These are phyloP conservation scores for Dolichopus griseipennis DNA, from an alignment of 2,888 invertebrate genomes.

Conservation along the genomic window DNA sequence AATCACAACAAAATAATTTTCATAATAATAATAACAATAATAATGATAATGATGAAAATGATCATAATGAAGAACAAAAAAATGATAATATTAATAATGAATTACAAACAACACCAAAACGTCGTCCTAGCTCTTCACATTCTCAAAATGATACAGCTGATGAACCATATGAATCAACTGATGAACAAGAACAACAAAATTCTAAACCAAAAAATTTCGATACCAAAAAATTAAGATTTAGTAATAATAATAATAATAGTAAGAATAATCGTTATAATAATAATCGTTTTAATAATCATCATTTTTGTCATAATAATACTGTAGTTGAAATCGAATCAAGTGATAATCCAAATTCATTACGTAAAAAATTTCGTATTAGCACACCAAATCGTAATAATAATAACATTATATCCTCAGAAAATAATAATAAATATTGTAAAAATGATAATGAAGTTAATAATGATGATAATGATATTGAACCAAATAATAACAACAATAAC, in stretches of 20 bases:
- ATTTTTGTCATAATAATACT: constrained; percentile 30
- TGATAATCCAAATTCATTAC: constrained; percentile 35
- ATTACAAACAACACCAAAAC: constrained; percentile 15
- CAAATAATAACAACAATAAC: constrained; percentile 15
- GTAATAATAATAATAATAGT: constrained; percentile 4
- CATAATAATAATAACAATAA: constrained; percentile 1
- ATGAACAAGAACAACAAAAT: constrained; percentile 14
- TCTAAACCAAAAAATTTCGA: constrained; percentile 9
- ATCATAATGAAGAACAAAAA: constrained; percentile 5
- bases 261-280: neutral
- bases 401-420: constrained; percentile 11
- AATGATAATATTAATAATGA: constrained; percentile 5
- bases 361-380: constrained; percentile 41
- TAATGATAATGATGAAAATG: constrained; percentile 7
- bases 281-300: constrained; percentile 26
- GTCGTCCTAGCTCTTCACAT: neutral
- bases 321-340: constrained; percentile 29
- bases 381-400: constrained; percentile 16
- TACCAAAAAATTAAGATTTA: neutral
- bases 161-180: constrained; percentile 13
- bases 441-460: constrained; percentile 11
- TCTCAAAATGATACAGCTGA: constrained; percentile 15
- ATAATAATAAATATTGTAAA: constrained; percentile 13
- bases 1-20: constrained; percentile 11
- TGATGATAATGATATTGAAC: neutral